Evolutionary conservation across 2,797 vertebrate genomes (phyloP), one percentile per base, ranked within the genome.

Genomic region (Smutsia gigantea): DNA sequence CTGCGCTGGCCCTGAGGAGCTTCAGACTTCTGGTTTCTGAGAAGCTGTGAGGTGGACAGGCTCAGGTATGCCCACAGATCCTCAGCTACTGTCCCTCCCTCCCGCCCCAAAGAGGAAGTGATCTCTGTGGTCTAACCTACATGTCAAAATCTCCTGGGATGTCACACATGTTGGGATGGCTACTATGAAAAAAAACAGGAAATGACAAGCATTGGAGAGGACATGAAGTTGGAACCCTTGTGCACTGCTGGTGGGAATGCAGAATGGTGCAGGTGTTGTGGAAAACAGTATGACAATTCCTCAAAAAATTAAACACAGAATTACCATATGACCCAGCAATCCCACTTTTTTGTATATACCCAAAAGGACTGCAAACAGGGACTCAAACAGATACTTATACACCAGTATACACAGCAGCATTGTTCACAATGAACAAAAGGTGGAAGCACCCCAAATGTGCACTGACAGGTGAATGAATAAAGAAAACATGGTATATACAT

Each of bases 101-200:
- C 37, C 77, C 18, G 91, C 39, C 57, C 72, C 55, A 90, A 81
- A 85, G 39, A 95, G 17, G 75, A 95, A 81, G 37, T 95, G 94
- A 53, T 91, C 29, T 95, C 49, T 87, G 64, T 77, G 66, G 53
- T 96, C 79, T 92, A 87, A 82, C 74, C 42, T 64, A 83, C 31
- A 84, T 68, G 53, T 85, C 69, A 87, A 68, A 95, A 90, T 85
- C 57, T 91, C 69, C 88, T 46, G n/a, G 46, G n/a, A 92, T 25
- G 84, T 97, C 71, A 93, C 19, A 92, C 19, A 23, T 42, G 37
- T 13, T 92, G 59, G 74, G 82, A 77, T 68, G 78, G 53, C 57
- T 83, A 87, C 37, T 59, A 64, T 49, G 66, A 37, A 77, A 72
- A 11, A 93, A 77, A 59, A 46, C 12, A 72, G 64, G 91, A 83